Evolutionary conservation across 2,888 invertebrate genomes (phyloP).

Genomic region (Epistrophella euchroma): DNA sequence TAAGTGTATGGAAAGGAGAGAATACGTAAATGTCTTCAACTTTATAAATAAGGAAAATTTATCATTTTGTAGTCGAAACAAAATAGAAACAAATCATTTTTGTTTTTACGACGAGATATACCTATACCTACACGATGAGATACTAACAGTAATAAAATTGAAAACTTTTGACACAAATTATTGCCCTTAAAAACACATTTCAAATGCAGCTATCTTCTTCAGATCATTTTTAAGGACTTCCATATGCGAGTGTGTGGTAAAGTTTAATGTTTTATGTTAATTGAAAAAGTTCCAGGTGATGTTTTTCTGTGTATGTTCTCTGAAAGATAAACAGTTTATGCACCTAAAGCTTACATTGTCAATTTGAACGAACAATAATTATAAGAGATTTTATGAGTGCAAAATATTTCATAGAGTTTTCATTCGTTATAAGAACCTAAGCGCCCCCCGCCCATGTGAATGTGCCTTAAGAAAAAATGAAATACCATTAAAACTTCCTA

Average conservation of each 20-base stretch:
- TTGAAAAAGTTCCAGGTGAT: slow-evolving; percentile 13
- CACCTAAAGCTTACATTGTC: background rate
- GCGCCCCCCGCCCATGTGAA: background rate
- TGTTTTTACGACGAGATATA: background rate
- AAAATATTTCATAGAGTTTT: background rate
- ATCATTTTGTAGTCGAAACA: slow-evolving; percentile 18
- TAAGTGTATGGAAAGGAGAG: background rate
- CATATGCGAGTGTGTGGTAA: background rate
- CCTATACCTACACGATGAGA: background rate
- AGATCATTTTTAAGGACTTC: background rate
- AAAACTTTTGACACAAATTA: slow-evolving; percentile 15
- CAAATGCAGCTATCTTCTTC: background rate
- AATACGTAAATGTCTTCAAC: background rate
- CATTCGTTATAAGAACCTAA: background rate
- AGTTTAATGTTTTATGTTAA: slow-evolving; percentile 20
- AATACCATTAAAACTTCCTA: background rate
- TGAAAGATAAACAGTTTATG: background rate
- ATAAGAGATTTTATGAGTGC: background rate
- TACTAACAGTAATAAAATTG: slow-evolving; percentile 17
- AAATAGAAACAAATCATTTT: slow-evolving; percentile 26
- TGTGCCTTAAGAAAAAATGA: background rate
- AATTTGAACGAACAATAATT: background rate
- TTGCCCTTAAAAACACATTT: slow-evolving; percentile 18
- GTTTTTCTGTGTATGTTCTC: background rate
- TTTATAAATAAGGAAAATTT: slow-evolving; percentile 11